These are phyloP conservation scores for Linnaemya vulpina DNA, from an alignment of 2,888 invertebrate genomes.

Conservation along the genomic window DNA sequence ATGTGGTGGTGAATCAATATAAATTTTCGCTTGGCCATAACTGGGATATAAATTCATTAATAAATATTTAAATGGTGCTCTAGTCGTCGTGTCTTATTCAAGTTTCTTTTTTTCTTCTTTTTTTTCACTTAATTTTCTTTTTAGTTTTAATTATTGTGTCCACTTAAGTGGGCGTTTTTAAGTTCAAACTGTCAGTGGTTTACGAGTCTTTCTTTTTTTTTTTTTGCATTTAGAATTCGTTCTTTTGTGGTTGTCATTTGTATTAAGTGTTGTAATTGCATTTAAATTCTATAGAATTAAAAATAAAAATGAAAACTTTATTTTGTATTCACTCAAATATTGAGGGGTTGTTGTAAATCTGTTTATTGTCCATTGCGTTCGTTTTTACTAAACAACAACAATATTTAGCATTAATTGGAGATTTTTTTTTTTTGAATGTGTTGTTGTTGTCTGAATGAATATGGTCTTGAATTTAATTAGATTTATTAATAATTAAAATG, in stretches of 20 bases:
- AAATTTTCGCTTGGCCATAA: neutral
- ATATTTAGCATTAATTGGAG: constrained; percentile 68
- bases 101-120: too few species aligned
- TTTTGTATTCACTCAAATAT: constrained; percentile 16
- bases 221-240: constrained; percentile 44
- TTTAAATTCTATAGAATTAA: constrained; percentile 70
- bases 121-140: constrained; percentile 21
- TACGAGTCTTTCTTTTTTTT: constrained; percentile 22
- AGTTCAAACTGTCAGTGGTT: constrained; percentile 10
- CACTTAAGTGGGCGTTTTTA: constrained; percentile 69
- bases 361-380: constrained; percentile 39
- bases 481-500: constrained; percentile 68
- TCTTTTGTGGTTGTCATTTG: constrained; percentile 26
- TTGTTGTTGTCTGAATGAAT: constrained; percentile 62
- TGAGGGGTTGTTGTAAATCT: constrained; percentile 61
- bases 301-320: constrained; percentile 60
- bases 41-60: constrained; percentile 24
- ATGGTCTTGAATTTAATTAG: constrained; percentile 72
- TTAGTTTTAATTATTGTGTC: constrained; percentile 64
- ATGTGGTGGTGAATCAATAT: neutral
- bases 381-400: constrained; percentile 44
- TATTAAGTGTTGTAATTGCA: constrained; percentile 70
- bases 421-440: constrained; percentile 35
- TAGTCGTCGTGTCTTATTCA: constrained; percentile 3
- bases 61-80: constrained; percentile 36